Evolutionary conservation across 2,113 vertebrate genomes (phyloP), one percentile per base, ranked within the genome.

Genomic region (Astatoreochromis straeleni): DNA sequence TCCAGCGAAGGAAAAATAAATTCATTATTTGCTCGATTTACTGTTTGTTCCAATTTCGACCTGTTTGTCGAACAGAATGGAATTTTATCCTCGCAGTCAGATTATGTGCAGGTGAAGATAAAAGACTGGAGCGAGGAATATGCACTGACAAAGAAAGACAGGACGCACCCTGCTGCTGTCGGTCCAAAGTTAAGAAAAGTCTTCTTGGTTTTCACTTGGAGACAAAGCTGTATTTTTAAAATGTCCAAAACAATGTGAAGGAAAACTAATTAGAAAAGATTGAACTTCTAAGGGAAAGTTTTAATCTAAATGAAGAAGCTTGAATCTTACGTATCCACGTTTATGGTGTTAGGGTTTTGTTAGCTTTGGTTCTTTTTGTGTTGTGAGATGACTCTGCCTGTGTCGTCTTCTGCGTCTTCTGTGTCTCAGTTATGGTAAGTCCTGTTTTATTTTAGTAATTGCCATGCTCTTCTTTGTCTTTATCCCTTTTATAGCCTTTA

Each of bases 41-140:
- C 82, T 91, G 58, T 89, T 70, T 53, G 82, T 85, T 93, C 78
- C 82, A 63, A 78, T 82, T 47, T 35, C 24, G 80, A 81, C 55
- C n/a, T 89, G 91, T 92, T 93, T 91, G 83, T 65, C 57, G 87
- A 94, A 87, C 89, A 85, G 85, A 90, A 84, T 85, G 49, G 63
- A 87, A 29, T 78, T 88, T 82, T 2, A 85, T 79, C 57, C 85
- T 86, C 31, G n/a, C 80, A 87, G 31, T 57, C 57, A 33, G 80
- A 89, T 89, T 87, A 85, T 73, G 55, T 92, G 26, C 83, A 86
- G 63, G 42, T 54, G 84, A 85, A 80, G 12, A 70, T 89, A 87
- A 73, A 85, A 73, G 45, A 85, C 84, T 78, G 57, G 47, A n/a
- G 35, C 75, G 19, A 80, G 80, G 47, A 84, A 88, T 82, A 29